These are phyloP conservation scores for Pseudopipra pipra DNA, from an alignment of 2,113 vertebrate species.

Conservation along the genomic window DNA sequence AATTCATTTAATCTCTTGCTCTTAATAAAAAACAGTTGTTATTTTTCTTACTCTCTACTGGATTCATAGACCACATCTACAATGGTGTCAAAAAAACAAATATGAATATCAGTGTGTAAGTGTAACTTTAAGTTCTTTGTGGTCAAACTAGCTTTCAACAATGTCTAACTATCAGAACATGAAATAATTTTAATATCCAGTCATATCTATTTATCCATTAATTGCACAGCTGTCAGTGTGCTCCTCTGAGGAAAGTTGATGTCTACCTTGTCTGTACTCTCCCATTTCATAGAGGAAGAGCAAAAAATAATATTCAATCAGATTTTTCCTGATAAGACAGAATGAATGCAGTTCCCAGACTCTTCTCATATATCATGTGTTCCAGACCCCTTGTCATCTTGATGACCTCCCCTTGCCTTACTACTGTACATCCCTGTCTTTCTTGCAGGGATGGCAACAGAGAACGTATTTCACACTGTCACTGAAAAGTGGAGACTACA, in stretches of 20 bases:
- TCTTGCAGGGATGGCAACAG: not conserved
- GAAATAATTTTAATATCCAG: not conserved
- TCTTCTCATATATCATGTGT: not conserved
- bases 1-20: conserved; percentile 62
- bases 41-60: conserved; percentile 52
- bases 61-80: conserved; percentile 25
- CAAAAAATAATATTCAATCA: not conserved
- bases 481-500: not conserved
- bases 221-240: not conserved
- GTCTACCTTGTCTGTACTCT: not conserved
- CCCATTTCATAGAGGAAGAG: not conserved
- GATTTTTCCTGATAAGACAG: not conserved
- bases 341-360: not conserved
- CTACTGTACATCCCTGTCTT: not conserved
- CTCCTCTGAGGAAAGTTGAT: not conserved
- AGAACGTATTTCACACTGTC: not conserved
- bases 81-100: conserved; percentile 16
- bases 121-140: not conserved
- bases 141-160: not conserved
- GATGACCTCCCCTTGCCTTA: not conserved
- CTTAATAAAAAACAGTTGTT: conserved; percentile 66
- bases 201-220: not conserved
- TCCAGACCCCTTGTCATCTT: not conserved
- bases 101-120: not conserved
- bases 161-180: not conserved